Conservation (phyloP, 1,140 invertebrate species). For the Camponotus vicinus region DNA sequence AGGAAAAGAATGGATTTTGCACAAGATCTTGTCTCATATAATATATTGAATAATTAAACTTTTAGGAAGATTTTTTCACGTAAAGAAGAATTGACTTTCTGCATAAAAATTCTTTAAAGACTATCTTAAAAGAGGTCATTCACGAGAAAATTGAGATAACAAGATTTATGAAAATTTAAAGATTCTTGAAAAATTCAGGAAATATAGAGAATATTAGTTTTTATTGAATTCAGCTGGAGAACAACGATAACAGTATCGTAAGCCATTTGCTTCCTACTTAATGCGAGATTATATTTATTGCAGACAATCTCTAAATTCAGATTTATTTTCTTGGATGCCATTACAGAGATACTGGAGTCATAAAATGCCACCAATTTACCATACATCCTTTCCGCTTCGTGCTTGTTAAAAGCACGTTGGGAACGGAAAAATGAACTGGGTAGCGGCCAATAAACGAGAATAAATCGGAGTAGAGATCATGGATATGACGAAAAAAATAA, state of each 20-base stretch:
- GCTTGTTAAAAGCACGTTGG: constrained; percentile 26
- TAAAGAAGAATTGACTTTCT: neutral
- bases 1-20: neutral
- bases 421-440: constrained; percentile 15
- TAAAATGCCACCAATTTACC: constrained; percentile 8
- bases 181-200: neutral
- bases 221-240: neutral
- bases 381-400: constrained; percentile 16
- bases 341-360: neutral
- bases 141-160: neutral
- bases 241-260: neutral
- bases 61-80: neutral
- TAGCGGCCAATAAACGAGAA: constrained; percentile 36
- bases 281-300: constrained; percentile 9
- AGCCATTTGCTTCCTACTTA: neutral
- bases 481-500: constrained; percentile 37
- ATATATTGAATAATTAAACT: neutral
- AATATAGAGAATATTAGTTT: neutral
- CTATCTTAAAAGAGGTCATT: neutral
- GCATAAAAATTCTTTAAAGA: neutral
- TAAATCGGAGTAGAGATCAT: constrained; percentile 30
- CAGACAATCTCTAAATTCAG: neutral
- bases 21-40: neutral
- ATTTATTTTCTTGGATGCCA: constrained; percentile 5
- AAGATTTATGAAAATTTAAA: constrained; percentile 25